These are phyloP conservation scores for Tauraco erythrolophus DNA, from an alignment of 2,113 vertebrate species.

Conservation along the genomic window DNA sequence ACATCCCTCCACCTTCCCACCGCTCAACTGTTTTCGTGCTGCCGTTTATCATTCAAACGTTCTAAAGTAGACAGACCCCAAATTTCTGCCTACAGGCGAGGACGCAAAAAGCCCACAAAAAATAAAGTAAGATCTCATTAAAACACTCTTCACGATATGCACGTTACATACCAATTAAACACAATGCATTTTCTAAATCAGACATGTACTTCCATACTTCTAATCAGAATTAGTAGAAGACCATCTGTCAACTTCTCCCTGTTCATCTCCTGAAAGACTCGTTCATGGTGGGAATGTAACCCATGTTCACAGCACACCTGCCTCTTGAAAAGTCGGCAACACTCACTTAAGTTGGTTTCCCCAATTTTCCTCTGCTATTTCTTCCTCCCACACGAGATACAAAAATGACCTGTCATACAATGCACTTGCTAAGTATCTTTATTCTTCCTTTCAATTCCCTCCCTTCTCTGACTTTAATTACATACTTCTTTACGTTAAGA, in stretches of 20 bases:
- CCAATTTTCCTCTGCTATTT: background rate
- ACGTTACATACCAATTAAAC: background rate
- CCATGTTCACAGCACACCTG: background rate
- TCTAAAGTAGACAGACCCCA: background rate
- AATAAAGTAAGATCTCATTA: background rate
- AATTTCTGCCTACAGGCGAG: background rate
- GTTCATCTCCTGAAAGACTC: background rate
- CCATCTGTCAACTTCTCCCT: background rate
- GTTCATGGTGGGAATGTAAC: background rate
- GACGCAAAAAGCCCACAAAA: background rate
- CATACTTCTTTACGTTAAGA: conserved; percentile 35
- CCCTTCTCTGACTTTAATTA: conserved; percentile 64
- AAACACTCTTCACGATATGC: background rate
- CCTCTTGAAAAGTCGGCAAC: background rate
- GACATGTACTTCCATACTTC: background rate
- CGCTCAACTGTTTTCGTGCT: background rate
- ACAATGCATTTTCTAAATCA: background rate
- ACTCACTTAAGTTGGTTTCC: background rate
- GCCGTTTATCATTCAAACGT: background rate
- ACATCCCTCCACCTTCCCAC: background rate
- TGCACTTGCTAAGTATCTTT: conserved; percentile 1
- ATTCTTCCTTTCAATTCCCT: conserved; percentile 1
- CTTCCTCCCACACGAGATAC: background rate
- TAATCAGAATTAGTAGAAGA: background rate
- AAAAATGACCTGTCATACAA: conserved; percentile 30